Evolutionary conservation across 2,797 vertebrate species (phyloP), one percentile per base, ranked within the genome.

Genomic region (Melanotaenia trifasciata): DNA sequence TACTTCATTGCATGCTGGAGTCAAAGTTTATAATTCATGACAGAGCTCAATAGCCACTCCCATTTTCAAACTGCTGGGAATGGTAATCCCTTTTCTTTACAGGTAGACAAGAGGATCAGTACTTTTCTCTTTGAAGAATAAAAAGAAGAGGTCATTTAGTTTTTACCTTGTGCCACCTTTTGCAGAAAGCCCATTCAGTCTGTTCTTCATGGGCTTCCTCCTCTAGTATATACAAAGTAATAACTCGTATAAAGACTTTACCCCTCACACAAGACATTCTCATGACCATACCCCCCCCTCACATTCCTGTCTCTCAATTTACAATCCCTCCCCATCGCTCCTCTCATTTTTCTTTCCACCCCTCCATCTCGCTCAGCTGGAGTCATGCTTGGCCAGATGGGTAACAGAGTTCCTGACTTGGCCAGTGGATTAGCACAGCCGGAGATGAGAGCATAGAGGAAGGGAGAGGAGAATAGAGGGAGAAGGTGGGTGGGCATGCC

Each of bases 331-430:
- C 62, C 62, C 30, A 51, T 79, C 57, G 62, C 67, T 70, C 64
- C 72, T 71, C 71, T 72, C 74, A 76, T 83, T 77, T 72, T 62
- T 72, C 64, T 64, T 65, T 75, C 63, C 76, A 54, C 54, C 67
- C 84, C 74, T 84, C 78, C 74, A 73, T 78, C 80, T 71, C 58
- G 75, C 81, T 76, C 92, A 91, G 92, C 88, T 92, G 81, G 91
- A 92, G 84, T 76, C 68, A 70, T 88, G 83, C 87, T 90, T 75
- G 83, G 91, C 90, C 92, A 93, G 91, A 94, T 94, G 92, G 91
- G 90, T 90, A 90, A 91, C 92, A 86, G 90, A 90, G 91, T 94
- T 91, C 86, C 87, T 89, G 90, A 91, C 88, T 89, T 76, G 79
- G 78, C 78, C 63, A 62, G 87, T 91, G 92, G 92, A 93, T 92